These are phyloP conservation scores for Ormyrus rosae DNA, from an alignment of 2,888 invertebrate genomes.

Conservation along the genomic window DNA sequence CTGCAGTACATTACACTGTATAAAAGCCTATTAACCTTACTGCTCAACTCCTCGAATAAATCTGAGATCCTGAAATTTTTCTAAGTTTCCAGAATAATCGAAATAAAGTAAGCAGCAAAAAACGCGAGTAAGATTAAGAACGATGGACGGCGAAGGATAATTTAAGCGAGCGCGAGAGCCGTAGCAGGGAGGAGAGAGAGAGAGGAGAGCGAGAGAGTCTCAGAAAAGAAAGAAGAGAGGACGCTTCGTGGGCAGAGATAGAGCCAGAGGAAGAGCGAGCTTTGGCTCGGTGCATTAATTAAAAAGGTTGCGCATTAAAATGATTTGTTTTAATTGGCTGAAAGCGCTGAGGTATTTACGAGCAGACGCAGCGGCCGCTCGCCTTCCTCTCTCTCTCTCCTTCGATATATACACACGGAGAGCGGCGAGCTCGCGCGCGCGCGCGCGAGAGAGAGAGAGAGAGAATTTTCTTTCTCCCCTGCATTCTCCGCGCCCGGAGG, in stretches of 20 bases:
- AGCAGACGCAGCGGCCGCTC: slow-evolving; percentile 65
- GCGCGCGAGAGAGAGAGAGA: not conserved
- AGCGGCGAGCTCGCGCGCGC: not conserved
- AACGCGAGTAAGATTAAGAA: slow-evolving; percentile 38
- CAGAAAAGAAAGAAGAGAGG: too few relatives aligned
- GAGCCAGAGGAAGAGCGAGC: slow-evolving; percentile 43
- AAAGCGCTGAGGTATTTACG: slow-evolving; percentile 75
- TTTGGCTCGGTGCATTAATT: slow-evolving; percentile 70
- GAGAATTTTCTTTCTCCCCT: slow-evolving; percentile 3
- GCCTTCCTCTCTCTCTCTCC: not conserved
- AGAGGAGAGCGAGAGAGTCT: not conserved
- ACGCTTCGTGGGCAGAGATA: too few relatives aligned
- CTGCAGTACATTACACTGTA: too few relatives aligned
- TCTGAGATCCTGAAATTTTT: too few relatives aligned
- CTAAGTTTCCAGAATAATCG: too few relatives aligned
- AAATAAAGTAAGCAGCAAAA: not conserved
- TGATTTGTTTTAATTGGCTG: slow-evolving; percentile 76
- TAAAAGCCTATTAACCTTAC: too few relatives aligned
- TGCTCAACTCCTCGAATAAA: too few relatives aligned
- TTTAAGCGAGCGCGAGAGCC: slow-evolving; percentile 38
- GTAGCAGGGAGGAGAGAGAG: slow-evolving; percentile 4
- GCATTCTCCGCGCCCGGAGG: slow-evolving; percentile 28
- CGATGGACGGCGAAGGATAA: slow-evolving; percentile 41
- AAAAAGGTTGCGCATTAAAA: slow-evolving; percentile 76
- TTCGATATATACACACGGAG: not conserved